Evolutionary conservation across 2,113 vertebrate genomes (phyloP).

Genomic region (Polyodon spathula): DNA sequence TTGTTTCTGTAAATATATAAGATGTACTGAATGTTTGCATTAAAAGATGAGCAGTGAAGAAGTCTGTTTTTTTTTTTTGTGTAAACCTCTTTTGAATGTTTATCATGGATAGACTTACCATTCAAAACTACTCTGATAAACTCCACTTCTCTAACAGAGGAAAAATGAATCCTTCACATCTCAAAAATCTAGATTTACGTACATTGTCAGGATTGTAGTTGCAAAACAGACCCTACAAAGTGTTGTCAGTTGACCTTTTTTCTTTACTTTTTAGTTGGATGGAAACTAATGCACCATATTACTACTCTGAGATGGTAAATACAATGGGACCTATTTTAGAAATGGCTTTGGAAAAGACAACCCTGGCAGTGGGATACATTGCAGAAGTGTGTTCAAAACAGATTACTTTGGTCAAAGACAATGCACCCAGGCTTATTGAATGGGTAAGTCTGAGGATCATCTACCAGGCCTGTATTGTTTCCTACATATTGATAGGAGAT

Average conservation of each 20-base stretch:
- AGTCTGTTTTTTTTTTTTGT: background rate
- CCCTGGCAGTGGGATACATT: constrained; percentile 29
- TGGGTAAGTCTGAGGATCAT: constrained; percentile 56
- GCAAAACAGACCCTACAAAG: background rate
- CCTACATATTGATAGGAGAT: background rate
- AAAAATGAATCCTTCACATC: too few relatives aligned
- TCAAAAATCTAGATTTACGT: too few relatives aligned
- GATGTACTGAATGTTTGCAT: too few relatives aligned
- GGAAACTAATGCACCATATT: constrained; percentile 55
- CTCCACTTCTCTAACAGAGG: background rate
- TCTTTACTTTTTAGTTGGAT: constrained; percentile 62
- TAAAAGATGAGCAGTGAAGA: background rate
- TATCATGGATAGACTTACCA: background rate
- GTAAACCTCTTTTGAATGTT: background rate
- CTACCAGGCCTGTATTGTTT: background rate
- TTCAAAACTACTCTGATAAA: background rate
- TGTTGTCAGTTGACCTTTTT: background rate
- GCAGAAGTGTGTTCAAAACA: constrained; percentile 45
- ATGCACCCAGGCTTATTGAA: constrained; percentile 47
- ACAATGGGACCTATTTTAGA: constrained; percentile 54
- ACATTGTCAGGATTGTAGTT: too few relatives aligned
- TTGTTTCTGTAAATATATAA: constrained; percentile 4
- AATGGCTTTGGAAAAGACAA: constrained; percentile 43
- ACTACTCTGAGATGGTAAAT: constrained; percentile 48
- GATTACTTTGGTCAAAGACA: constrained; percentile 51